A percentile compares a stretch with the other conserved stretches of the same genome.
phyloP scores from a whole-genome alignment of 2,797 vertebrate genomes.

The Hoplostethus atlanticus region DNA sequence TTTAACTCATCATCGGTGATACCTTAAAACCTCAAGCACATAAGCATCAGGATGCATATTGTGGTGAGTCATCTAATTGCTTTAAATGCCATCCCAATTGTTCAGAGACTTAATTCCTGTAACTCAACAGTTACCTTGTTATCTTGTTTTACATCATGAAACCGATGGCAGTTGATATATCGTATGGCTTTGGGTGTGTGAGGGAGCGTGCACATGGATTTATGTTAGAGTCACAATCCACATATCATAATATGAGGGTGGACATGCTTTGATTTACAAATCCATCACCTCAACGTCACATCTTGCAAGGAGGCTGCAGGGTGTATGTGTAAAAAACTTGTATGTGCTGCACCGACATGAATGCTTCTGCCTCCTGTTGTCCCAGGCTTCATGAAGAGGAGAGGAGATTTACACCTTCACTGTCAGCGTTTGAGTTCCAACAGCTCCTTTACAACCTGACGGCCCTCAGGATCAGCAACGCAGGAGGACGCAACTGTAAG shows the following conservation, averaged over 20 bases:
- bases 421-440: slow-evolving; percentile 88
- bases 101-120: slow-evolving; percentile 14
- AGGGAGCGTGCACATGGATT: too few species aligned
- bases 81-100: slow-evolving; percentile 8
- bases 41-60: slow-evolving; percentile 10
- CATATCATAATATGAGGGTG: too few species aligned
- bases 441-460: slow-evolving; percentile 90
- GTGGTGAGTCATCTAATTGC: slow-evolving; percentile 5
- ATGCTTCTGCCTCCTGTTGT: slow-evolving; percentile 30
- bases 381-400: slow-evolving; percentile 87
- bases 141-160: not conserved
- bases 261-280: too few species aligned
- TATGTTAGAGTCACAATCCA: too few species aligned
- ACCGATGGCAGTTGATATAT: too few species aligned
- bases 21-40: slow-evolving; percentile 20
- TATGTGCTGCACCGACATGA: not conserved
- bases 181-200: too few species aligned
- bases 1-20: not conserved
- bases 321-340: not conserved
- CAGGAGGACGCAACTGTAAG: slow-evolving; percentile 82
- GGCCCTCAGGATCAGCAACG: slow-evolving; percentile 80
- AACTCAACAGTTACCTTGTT: too few species aligned
- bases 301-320: too few species aligned
- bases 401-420: slow-evolving; percentile 56
- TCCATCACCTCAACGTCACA: too few species aligned